A percentile compares a stretch with the other conserved stretches of the same genome.
These are phyloP conservation scores for Scomber scombrus DNA, from an alignment of 2,113 vertebrate genomes.

Conservation along the genomic window DNA sequence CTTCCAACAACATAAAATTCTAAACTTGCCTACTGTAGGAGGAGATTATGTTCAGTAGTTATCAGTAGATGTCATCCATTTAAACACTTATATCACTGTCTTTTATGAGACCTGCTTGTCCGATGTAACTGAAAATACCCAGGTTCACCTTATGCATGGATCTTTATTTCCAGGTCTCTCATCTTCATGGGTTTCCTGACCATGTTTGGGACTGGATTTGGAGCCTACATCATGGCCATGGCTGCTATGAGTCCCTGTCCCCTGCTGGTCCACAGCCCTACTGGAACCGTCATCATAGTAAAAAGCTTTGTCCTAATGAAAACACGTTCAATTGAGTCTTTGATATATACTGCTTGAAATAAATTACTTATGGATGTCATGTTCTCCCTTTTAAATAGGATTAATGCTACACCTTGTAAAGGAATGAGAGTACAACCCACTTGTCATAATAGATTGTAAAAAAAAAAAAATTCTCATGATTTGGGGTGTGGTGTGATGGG, in stretches of 20 bases:
- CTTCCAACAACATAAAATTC: neutral
- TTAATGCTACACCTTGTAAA: neutral
- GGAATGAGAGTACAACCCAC: neutral
- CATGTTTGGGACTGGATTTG: conserved; percentile 81
- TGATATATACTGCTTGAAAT: too few relatives aligned
- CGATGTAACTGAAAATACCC: neutral
- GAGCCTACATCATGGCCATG: conserved; percentile 86
- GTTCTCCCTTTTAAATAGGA: neutral
- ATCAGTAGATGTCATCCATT: neutral
- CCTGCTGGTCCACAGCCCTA: conserved; percentile 72
- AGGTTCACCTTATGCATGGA: neutral
- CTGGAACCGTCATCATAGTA: conserved; percentile 85
- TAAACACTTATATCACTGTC: neutral
- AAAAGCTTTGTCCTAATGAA: conserved; percentile 52
- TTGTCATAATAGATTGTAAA: neutral
- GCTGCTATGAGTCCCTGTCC: conserved; percentile 87
- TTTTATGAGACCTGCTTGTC: neutral
- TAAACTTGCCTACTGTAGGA: too few relatives aligned
- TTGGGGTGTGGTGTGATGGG: neutral
- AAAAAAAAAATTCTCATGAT: neutral
- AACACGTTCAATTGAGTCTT: neutral
- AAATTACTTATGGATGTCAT: neutral
- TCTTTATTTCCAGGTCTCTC: conserved; percentile 80
- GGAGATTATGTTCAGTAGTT: too few relatives aligned
- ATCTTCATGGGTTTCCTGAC: conserved; percentile 81